phyloP scores from a whole-genome alignment of 2,797 vertebrate species.

The Microcaecilia unicolor region DNA sequence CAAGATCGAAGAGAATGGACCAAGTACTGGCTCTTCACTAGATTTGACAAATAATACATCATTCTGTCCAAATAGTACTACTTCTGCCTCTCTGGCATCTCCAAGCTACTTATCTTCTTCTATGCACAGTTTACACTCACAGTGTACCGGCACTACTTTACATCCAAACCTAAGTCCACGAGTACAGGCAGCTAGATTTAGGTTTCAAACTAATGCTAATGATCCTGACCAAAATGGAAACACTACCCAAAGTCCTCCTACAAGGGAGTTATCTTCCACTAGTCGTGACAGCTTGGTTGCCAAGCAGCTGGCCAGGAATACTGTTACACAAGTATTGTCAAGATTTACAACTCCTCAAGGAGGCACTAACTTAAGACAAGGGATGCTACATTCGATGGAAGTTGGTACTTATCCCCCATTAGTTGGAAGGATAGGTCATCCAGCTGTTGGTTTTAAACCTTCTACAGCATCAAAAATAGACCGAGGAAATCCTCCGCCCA shows the following conservation, averaged over 20 bases:
- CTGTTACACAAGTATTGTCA: slow-evolving; percentile 91
- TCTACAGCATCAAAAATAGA: slow-evolving; percentile 81
- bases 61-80: slow-evolving; percentile 21
- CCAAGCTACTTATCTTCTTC: slow-evolving; percentile 37
- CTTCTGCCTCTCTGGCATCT: slow-evolving; percentile 34
- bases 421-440: slow-evolving; percentile 60
- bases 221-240: slow-evolving; percentile 96
- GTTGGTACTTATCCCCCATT: slow-evolving; percentile 64
- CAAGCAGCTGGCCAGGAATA: slow-evolving; percentile 92
- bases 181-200: slow-evolving; percentile 87
- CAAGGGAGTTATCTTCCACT: slow-evolving; percentile 84
- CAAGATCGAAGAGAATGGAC: slow-evolving; percentile 75
- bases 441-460: slow-evolving; percentile 74
- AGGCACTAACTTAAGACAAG: slow-evolving; percentile 50
- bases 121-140: slow-evolving; percentile 55
- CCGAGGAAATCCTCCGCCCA: slow-evolving; percentile 93
- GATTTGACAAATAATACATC: slow-evolving; percentile 39
- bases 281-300: slow-evolving; percentile 87
- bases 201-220: slow-evolving; percentile 77
- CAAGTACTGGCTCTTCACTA: slow-evolving; percentile 41
- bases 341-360: slow-evolving; percentile 87
- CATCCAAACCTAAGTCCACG: slow-evolving; percentile 80
- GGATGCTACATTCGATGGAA: slow-evolving; percentile 68
- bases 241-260: slow-evolving; percentile 79
- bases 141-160: slow-evolving; percentile 41